Percentiles rank a stretch among this genome's conserved stretches.
Evolutionary conservation across 2,888 invertebrate species (phyloP).

Genomic region (Frankliniella intonsa): DNA sequence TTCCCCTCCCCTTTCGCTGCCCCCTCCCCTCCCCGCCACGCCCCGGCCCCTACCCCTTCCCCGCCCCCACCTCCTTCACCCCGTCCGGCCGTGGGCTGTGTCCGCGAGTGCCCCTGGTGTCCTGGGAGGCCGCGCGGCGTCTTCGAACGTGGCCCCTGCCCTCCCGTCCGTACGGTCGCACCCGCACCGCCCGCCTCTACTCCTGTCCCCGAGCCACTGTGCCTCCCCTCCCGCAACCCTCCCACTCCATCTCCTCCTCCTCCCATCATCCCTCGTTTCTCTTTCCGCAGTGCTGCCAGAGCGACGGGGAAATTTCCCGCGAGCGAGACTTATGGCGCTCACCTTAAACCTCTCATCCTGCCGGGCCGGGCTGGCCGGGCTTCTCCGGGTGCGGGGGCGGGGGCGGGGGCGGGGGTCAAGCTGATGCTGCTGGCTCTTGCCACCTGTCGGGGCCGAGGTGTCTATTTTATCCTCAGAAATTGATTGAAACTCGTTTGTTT

Average conservation of each 20-base stretch:
- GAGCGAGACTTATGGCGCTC: no score
- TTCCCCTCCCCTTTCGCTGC: neutral
- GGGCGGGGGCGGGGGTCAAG: no score
- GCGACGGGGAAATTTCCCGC: neutral
- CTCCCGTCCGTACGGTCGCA: neutral
- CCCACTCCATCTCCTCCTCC: neutral
- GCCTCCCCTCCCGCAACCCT: neutral
- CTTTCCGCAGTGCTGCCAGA: neutral
- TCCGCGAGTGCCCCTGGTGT: no score
- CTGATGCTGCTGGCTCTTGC: no score
- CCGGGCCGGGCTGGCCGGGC: no score
- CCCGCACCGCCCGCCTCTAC: neutral
- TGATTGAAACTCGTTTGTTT: constrained; percentile 38
- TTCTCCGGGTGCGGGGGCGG: no score
- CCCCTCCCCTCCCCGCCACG: neutral
- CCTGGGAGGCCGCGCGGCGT: no score
- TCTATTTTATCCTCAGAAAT: no score
- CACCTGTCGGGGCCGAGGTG: no score
- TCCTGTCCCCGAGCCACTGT: neutral
- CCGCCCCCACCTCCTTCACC: neutral
- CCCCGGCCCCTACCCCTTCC: neutral
- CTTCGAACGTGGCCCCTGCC: neutral
- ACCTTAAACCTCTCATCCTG: no score
- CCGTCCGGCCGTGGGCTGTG: no score
- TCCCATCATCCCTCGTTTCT: neutral